Percentiles rank a stretch among this genome's conserved stretches.
Evolutionary conservation across 2,888 invertebrate species (phyloP).

Genomic region (Philereme vetulata): DNA sequence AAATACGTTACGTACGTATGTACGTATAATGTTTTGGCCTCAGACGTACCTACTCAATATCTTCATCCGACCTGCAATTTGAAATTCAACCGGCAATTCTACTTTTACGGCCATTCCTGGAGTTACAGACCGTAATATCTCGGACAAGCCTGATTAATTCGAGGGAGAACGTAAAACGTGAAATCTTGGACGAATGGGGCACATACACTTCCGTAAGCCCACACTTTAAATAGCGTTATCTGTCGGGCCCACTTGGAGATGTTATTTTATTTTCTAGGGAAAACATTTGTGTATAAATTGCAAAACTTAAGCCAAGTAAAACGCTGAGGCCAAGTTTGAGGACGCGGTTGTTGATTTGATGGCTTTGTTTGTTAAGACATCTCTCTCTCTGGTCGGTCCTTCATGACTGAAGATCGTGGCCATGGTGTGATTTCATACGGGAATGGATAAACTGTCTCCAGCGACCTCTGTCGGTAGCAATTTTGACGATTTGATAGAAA

Average conservation of each 20-base stretch:
- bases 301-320: too few relatives aligned
- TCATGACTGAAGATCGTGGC: too few relatives aligned
- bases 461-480: too few relatives aligned
- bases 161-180: constrained; percentile 21
- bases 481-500: too few relatives aligned
- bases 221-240: constrained; percentile 31
- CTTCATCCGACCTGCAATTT: constrained; percentile 9
- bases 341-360: too few relatives aligned
- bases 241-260: constrained; percentile 21
- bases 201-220: constrained; percentile 25
- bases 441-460: too few relatives aligned
- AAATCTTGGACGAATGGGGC: constrained; percentile 24
- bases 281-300: constrained; percentile 2
- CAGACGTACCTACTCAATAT: neutral
- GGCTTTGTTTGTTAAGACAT: too few relatives aligned
- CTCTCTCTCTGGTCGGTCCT: too few relatives aligned
- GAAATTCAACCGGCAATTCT: constrained; percentile 20
- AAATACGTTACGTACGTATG: too few relatives aligned
- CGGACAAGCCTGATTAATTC: constrained; percentile 29
- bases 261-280: constrained; percentile 19
- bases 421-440: too few relatives aligned
- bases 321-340: too few relatives aligned
- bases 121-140: constrained; percentile 23
- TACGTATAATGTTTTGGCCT: too few relatives aligned
- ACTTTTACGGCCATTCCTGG: constrained; percentile 28